Percentiles rank a stretch among this genome's conserved stretches.
These are phyloP conservation scores for Erpornis zantholeuca DNA, from an alignment of 2,113 vertebrate genomes.

Conservation along the genomic window DNA sequence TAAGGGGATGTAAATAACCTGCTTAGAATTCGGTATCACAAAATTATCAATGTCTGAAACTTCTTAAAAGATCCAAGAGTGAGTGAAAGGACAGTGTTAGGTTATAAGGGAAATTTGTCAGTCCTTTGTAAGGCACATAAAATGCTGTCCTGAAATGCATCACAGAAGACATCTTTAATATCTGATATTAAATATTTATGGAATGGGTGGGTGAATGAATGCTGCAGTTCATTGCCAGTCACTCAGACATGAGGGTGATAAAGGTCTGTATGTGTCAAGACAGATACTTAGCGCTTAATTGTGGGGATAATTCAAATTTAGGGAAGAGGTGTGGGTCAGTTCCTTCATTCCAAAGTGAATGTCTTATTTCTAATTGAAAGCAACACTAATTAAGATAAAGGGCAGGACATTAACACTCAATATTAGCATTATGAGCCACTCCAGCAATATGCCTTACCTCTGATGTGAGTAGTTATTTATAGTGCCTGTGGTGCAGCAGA, in stretches of 20 bases:
- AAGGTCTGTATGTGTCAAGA: conserved; percentile 20
- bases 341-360: conserved; percentile 7
- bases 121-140: not conserved
- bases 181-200: conserved; percentile 49
- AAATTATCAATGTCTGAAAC: not conserved
- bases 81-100: not conserved
- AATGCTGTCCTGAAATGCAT: conserved; percentile 36
- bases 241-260: conserved; percentile 4
- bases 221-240: not conserved
- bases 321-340: conserved; percentile 16
- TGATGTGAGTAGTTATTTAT: conserved; percentile 8
- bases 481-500: not conserved
- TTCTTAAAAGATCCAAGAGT: not conserved
- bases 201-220: conserved; percentile 21
- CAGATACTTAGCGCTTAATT: conserved; percentile 29
- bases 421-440: not conserved
- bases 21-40: not conserved
- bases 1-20: not conserved
- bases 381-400: conserved; percentile 52
- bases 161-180: conserved; percentile 36
- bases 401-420: not conserved
- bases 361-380: conserved; percentile 44
- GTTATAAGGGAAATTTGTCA: conserved; percentile 9
- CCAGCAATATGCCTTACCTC: not conserved
- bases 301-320: conserved; percentile 43